Evolutionary conservation across 2,113 vertebrate genomes (phyloP).

Genomic region (Chascanopsetta lugubris): DNA sequence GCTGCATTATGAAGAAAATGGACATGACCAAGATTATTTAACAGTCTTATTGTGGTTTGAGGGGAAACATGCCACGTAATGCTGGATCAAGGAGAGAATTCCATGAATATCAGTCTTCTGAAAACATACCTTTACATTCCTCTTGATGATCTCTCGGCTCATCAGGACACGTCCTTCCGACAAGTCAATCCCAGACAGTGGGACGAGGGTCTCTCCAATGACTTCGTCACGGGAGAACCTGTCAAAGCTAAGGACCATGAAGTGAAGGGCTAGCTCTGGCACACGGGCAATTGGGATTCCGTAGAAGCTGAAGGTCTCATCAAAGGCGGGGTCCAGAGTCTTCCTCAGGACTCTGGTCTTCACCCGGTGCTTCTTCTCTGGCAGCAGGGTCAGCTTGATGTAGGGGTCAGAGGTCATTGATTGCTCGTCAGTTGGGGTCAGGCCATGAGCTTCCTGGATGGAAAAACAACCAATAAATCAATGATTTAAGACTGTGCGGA

Average conservation of each 20-base stretch:
- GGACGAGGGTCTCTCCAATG: constrained; percentile 95
- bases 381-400: constrained; percentile 97
- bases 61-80: no score
- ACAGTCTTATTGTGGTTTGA: no score
- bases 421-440: constrained; percentile 95
- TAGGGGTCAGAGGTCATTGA: constrained; percentile 98
- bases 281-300: constrained; percentile 90
- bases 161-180: constrained; percentile 90
- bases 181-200: constrained; percentile 89
- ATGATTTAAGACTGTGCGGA: neutral
- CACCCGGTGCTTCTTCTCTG: constrained; percentile 98
- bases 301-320: constrained; percentile 99
- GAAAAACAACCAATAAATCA: constrained; percentile 11
- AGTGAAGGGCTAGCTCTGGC: constrained; percentile 91
- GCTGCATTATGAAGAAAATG: neutral
- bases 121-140: constrained; percentile 90
- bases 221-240: constrained; percentile 96
- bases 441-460: constrained; percentile 91
- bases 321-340: constrained; percentile 95
- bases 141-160: constrained; percentile 96
- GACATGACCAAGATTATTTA: neutral
- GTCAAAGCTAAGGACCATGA: constrained; percentile 96
- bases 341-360: constrained; percentile 97
- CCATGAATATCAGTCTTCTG: neutral
- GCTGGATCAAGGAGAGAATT: no score